These are phyloP conservation scores for Pyralis farinalis DNA, from an alignment of 2,888 invertebrate species.

Conservation along the genomic window DNA sequence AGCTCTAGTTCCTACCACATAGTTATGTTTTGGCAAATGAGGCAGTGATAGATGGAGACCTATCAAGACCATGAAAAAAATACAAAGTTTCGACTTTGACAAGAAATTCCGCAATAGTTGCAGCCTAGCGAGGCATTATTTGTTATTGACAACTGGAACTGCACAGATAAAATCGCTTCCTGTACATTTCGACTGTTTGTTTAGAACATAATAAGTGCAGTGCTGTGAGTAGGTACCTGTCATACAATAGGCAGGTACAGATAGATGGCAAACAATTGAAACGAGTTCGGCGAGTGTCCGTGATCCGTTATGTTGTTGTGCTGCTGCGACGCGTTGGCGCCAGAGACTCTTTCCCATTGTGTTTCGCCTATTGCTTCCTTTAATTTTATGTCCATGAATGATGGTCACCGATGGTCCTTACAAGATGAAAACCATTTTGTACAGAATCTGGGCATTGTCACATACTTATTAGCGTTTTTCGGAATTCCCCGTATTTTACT, in stretches of 20 bases:
- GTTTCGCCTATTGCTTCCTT: constrained; percentile 33
- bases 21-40: too few species aligned
- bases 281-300: constrained; percentile 33
- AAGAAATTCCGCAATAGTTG: too few species aligned
- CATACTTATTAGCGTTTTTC: too few species aligned
- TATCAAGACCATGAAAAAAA: too few species aligned
- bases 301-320: constrained; percentile 61
- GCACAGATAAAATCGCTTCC: constrained; percentile 55
- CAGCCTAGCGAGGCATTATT: constrained; percentile 41
- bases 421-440: constrained; percentile 16
- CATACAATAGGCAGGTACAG: constrained; percentile 54
- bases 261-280: constrained; percentile 36
- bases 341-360: constrained; percentile 58
- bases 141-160: constrained; percentile 41
- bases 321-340: constrained; percentile 61
- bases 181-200: constrained; percentile 51
- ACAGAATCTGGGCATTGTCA: too few species aligned
- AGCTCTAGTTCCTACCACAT: too few species aligned
- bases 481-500: too few species aligned
- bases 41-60: too few species aligned
- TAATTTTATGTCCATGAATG: constrained; percentile 20
- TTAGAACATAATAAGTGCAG: constrained; percentile 37
- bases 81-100: too few species aligned
- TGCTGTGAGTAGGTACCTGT: constrained; percentile 49
- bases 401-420: constrained; percentile 37